Base-by-base conservation (phyloP, 2,113 vertebrate genomes). In the Nothobranchius kuhntae region DNA sequence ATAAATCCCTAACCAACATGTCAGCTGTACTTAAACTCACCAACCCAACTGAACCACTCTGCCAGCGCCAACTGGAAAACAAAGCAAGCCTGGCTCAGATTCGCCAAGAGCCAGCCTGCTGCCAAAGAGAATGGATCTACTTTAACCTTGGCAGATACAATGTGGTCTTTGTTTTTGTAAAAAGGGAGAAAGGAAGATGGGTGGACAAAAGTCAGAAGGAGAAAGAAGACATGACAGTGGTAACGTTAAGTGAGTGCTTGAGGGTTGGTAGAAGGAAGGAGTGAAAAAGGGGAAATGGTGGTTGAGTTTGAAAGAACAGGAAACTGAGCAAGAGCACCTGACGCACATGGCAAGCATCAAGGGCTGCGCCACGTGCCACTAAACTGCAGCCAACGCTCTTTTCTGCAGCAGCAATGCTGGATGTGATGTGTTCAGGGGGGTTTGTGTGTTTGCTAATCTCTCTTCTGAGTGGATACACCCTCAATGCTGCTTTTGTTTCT, bases 401-500 rank as follows among this genome's bases (percentile, higher is more conserved):
- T 86, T 81, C 78, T 74, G 61, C 67, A 58, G 73, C 75, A 70
- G 61, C 54, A 66, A 75, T 51, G 55, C 53, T 47, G 81, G 55
- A 44, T 62, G 57, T 26, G 57, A 77, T 63, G 77, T 75, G 81
- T 13, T 6, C 40, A 36, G 45, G 67, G 47, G 66, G 13, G 75
- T 46, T 73, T 69, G 75, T 73, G 78, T 57, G 73, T 51, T 38
- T 48, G 67, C 65, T 92, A 91, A 92, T 91, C 88, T 89, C 81
- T 87, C 84, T 65, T 85, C 84, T 81, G 82, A 83, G 83, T 81
- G 82, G 86, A 75, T n/a, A 68, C 68, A 13, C 78, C 71, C 87
- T 93, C 89, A 92, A 92, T 93, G 91, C 86, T 88, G 86, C 92
- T 92, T 93, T 93, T 92, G 91, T 92, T 91, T 92, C 86, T 73